A percentile compares a stretch with the other conserved stretches of the same genome.
Conservation (phyloP, 2,888 invertebrate species). For the Girardia tigrina region DNA sequence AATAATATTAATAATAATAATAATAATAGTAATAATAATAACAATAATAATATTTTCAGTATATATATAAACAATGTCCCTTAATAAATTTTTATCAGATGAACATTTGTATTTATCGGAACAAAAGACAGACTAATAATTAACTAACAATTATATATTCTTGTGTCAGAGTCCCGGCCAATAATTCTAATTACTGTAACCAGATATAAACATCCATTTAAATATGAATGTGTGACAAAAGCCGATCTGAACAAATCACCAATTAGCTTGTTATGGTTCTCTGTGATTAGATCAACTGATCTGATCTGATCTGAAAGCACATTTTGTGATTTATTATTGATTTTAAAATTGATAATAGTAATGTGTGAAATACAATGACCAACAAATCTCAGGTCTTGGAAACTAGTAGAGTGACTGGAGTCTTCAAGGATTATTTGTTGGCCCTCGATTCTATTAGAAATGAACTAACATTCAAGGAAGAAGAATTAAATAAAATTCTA, state of each 20-base stretch:
- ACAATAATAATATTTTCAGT: no score
- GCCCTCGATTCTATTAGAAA: conserved; percentile 42
- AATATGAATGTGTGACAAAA: neutral
- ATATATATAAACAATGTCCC: no score
- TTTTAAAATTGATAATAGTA: neutral
- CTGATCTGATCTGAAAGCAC: neutral
- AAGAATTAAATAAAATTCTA: conserved; percentile 40
- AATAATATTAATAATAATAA: no score
- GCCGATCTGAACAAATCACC: neutral
- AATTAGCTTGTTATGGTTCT: no score
- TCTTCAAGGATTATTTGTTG: conserved; percentile 31
- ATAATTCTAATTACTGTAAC: neutral
- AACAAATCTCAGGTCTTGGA: neutral
- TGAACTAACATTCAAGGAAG: conserved; percentile 41
- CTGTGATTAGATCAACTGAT: neutral
- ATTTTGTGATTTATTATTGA: neutral
- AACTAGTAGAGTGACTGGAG: conserved; percentile 26
- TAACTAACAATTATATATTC: neutral
- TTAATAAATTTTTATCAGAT: no score
- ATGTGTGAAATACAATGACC: neutral
- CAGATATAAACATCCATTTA: neutral
- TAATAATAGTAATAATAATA: no score
- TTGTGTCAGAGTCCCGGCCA: neutral
- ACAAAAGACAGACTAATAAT: neutral
- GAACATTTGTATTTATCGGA: no score